Evolutionary conservation across 53 echinoderm and acorn worm genomes (phyloP).

Genomic region (Zoroaster sp.): DNA sequence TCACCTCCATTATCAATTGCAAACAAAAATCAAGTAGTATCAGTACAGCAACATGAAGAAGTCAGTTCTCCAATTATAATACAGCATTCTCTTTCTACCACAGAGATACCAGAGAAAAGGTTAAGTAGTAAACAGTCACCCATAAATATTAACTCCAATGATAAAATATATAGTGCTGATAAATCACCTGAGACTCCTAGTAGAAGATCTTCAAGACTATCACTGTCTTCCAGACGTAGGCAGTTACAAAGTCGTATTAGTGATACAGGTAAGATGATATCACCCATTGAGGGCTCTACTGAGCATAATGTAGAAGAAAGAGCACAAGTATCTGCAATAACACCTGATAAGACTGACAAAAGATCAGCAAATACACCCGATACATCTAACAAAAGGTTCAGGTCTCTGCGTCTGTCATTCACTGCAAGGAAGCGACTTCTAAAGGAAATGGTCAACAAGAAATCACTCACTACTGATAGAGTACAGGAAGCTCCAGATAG

Average conservation of each 20-base stretch:
- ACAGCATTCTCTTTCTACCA: too few relatives aligned
- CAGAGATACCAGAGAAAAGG: not conserved
- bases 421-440: conserved; percentile 35
- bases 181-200: not conserved
- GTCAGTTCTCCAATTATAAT: not conserved
- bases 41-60: not conserved
- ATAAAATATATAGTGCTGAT: too few relatives aligned
- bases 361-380: not conserved
- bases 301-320: not conserved
- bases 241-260: not conserved
- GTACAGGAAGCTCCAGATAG: not conserved
- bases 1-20: not conserved
- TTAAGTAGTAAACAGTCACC: not conserved
- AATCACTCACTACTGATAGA: not conserved
- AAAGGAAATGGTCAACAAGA: not conserved
- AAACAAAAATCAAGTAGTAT: not conserved
- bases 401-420: conserved; percentile 11
- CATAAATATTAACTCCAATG: not conserved
- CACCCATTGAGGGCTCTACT: not conserved
- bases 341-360: not conserved
- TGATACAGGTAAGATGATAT: not conserved
- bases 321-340: not conserved
- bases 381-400: not conserved
- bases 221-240: conserved; percentile 26
- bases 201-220: conserved; percentile 14